Conservation (phyloP, 1,140 invertebrate species). For the Melanaphis sacchari region DNA sequence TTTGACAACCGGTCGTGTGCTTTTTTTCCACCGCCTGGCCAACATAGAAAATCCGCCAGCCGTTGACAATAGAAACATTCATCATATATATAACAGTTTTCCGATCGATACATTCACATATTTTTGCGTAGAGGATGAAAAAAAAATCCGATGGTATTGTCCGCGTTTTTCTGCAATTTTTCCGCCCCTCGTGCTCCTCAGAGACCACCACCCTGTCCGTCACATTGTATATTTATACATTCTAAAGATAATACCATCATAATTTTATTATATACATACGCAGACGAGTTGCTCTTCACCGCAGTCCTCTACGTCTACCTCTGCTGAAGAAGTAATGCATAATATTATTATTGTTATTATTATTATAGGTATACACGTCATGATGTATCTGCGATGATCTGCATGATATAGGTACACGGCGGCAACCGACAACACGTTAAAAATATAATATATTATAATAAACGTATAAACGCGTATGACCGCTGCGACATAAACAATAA, state of each 20-base stretch:
- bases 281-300: not conserved
- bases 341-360: not conserved
- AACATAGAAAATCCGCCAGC: conserved; percentile 16
- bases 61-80: conserved; percentile 47
- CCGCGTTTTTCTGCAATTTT: not conserved
- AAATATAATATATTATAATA: conserved; percentile 1
- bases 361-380: too few relatives aligned
- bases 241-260: not conserved
- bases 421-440: not conserved
- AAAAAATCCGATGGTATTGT: not conserved
- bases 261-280: not conserved
- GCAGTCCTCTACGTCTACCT: not conserved
- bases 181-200: not conserved
- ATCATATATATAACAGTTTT: conserved; percentile 25
- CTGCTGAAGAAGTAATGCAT: not conserved
- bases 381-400: not conserved
- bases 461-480: not conserved
- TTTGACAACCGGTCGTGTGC: conserved; percentile 25
- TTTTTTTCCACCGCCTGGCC: not conserved
- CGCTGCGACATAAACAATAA: not conserved
- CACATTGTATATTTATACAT: not conserved
- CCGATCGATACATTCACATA: not conserved
- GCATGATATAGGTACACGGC: not conserved
- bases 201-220: not conserved
- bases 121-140: not conserved